These are phyloP conservation scores for Xanthia icteritia DNA, from an alignment of 2,888 invertebrate species.

Conservation along the genomic window DNA sequence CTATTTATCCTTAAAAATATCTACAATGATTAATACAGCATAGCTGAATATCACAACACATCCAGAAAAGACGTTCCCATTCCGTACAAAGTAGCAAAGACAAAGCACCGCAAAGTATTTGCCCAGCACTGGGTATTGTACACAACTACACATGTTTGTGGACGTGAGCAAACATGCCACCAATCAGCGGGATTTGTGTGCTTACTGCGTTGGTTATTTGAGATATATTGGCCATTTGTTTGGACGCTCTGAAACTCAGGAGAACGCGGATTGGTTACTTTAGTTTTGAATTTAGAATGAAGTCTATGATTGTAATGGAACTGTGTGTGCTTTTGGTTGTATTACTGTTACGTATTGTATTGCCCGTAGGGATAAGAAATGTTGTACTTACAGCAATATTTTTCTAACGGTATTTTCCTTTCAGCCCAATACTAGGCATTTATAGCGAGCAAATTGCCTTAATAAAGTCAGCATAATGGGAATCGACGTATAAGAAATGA, in stretches of 20 bases:
- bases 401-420: too few species aligned
- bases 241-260: conserved; percentile 2
- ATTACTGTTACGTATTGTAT: neutral
- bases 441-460: neutral
- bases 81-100: conserved; percentile 34
- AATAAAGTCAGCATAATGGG: neutral
- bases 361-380: neutral
- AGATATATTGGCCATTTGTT: conserved; percentile 51
- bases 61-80: conserved; percentile 13
- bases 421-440: too few species aligned
- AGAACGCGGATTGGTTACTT: conserved; percentile 5
- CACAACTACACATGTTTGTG: conserved; percentile 53
- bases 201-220: conserved; percentile 56
- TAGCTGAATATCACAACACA: neutral
- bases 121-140: conserved; percentile 61
- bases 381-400: neutral
- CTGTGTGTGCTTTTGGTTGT: conserved; percentile 1
- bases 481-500: neutral
- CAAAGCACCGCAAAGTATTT: conserved; percentile 64
- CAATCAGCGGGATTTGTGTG: conserved; percentile 66
- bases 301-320: conserved; percentile 7
- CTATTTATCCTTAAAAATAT: too few species aligned
- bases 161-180: conserved; percentile 60
- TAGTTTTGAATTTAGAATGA: conserved; percentile 35
- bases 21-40: too few species aligned